phyloP scores from a whole-genome alignment of 2,888 invertebrate genomes.

The Perizoma flavofasciatum region DNA sequence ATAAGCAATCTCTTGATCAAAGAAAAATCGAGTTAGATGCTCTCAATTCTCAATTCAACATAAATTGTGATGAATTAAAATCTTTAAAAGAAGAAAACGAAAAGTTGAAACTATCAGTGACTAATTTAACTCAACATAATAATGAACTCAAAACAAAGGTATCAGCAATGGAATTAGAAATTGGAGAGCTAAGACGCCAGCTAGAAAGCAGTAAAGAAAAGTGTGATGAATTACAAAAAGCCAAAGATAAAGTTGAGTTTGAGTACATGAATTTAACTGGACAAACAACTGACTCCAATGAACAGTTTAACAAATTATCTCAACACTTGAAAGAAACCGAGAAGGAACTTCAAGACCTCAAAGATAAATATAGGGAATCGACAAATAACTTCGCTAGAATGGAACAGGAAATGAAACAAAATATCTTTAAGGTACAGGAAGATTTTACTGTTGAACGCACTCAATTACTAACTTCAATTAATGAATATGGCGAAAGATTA shows the following conservation, averaged over 20 bases:
- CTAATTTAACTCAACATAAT: conserved; percentile 68
- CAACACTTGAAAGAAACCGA: conserved; percentile 84
- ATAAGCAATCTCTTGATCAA: conserved; percentile 73
- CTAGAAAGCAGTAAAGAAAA: conserved; percentile 82
- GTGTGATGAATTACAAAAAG: conserved; percentile 79
- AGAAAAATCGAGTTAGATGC: conserved; percentile 76
- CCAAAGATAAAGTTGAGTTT: conserved; percentile 84
- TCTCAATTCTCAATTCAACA: conserved; percentile 73
- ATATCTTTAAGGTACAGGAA: conserved; percentile 72
- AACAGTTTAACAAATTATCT: conserved; percentile 81
- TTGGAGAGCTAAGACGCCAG: conserved; percentile 84
- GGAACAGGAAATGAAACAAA: conserved; percentile 79
- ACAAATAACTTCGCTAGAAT: conserved; percentile 68
- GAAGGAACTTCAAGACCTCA: conserved; percentile 79
- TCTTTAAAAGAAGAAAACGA: conserved; percentile 72
- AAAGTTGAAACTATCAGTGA: conserved; percentile 67
- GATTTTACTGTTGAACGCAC: conserved; percentile 68
- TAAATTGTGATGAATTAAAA: conserved; percentile 71
- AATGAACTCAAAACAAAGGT: conserved; percentile 68
- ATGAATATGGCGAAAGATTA: conserved; percentile 66
- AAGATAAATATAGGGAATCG: conserved; percentile 75
- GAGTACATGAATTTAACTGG: conserved; percentile 85
- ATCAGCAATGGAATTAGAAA: conserved; percentile 76
- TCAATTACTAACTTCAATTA: conserved; percentile 62
- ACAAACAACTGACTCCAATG: conserved; percentile 84